These are phyloP conservation scores for Drosophila pruinosa DNA, from an alignment of 1,140 invertebrate species.

Conservation along the genomic window DNA sequence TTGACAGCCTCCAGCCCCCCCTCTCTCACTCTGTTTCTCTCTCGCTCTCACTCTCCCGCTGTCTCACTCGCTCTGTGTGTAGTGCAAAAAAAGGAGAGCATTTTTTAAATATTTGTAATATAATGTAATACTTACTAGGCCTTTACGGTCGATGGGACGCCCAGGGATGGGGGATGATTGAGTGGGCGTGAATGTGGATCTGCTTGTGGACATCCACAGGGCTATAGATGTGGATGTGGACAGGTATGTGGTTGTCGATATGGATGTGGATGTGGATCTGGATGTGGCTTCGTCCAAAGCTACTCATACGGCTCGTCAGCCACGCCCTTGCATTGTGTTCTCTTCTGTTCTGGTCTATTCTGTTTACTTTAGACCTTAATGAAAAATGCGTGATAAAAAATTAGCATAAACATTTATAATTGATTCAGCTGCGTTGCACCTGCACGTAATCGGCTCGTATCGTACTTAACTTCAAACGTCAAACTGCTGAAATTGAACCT, in stretches of 20 bases:
- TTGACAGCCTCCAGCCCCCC: slow-evolving; percentile 20
- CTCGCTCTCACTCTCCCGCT: background rate
- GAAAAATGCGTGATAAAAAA: slow-evolving; percentile 61
- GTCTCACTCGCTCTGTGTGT: background rate
- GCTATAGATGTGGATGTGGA: background rate
- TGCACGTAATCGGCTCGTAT: no score
- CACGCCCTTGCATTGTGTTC: slow-evolving; percentile 37
- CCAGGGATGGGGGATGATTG: background rate
- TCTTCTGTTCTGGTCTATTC: background rate
- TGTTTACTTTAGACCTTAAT: slow-evolving; percentile 67
- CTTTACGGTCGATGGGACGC: slow-evolving; percentile 1
- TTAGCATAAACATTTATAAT: slow-evolving; percentile 73
- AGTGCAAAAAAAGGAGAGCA: slow-evolving; percentile 33
- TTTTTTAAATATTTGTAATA: slow-evolving; percentile 75
- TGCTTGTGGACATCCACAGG: no score
- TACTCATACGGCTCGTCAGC: slow-evolving; percentile 34
- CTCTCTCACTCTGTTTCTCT: background rate
- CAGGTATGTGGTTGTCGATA: background rate
- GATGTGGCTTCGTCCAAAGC: slow-evolving; percentile 21
- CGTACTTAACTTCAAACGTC: background rate
- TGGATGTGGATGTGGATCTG: background rate
- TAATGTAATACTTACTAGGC: slow-evolving; percentile 63
- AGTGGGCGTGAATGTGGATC: background rate
- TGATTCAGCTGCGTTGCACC: slow-evolving; percentile 55
- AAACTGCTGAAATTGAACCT: background rate